Conservation (phyloP, 2,797 vertebrate genomes). For the Peromyscus aztecus region DNA sequence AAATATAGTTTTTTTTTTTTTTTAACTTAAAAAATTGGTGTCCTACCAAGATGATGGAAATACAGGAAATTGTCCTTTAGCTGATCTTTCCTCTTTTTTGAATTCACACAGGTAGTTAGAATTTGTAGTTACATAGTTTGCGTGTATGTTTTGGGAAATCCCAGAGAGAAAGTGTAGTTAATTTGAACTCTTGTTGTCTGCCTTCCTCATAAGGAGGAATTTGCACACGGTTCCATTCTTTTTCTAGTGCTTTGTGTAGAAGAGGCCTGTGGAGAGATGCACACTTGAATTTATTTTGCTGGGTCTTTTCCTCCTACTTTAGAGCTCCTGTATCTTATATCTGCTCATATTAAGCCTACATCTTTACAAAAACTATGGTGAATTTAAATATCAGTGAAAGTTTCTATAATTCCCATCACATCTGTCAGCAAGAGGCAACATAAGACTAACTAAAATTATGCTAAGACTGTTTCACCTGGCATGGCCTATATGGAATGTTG, state of each 20-base stretch:
- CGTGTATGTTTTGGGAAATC: neutral
- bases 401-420: conserved; percentile 45
- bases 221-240: neutral
- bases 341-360: conserved; percentile 22
- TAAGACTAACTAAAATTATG: conserved; percentile 11
- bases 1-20: neutral
- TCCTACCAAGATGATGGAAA: conserved; percentile 7
- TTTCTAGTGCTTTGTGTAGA: neutral
- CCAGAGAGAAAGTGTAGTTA: neutral
- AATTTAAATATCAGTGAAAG: conserved; percentile 21
- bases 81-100: conserved; percentile 18
- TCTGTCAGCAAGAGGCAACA: conserved; percentile 9
- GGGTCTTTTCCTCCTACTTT: neutral
- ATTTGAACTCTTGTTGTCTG: conserved; percentile 44
- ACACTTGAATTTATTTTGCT: conserved; percentile 17
- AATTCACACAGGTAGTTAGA: neutral
- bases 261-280: neutral
- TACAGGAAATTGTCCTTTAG: conserved; percentile 8
- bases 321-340: neutral
- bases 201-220: neutral
- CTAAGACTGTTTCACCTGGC: neutral
- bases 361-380: conserved; percentile 7
- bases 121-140: neutral
- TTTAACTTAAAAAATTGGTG: conserved; percentile 50
- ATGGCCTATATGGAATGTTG: neutral